phyloP scores from a whole-genome alignment of 2,113 vertebrate species.

The Rhabdomys dilectus region DNA sequence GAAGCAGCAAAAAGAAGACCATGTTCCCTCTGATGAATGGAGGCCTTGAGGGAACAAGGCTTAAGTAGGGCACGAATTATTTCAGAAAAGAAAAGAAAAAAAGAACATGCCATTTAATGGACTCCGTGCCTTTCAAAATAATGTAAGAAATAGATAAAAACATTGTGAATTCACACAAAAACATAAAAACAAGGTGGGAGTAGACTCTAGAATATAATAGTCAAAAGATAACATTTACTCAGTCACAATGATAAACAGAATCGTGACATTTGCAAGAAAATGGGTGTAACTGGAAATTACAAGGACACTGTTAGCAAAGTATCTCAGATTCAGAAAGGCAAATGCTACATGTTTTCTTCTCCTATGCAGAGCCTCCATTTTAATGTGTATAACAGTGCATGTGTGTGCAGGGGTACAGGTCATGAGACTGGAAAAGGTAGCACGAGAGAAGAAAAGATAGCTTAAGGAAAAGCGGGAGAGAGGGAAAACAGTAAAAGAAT shows the following conservation, averaged over 20 bases:
- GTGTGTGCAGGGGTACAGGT: background rate
- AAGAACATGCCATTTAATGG: background rate
- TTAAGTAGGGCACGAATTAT: conserved; percentile 65
- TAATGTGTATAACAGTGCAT: background rate
- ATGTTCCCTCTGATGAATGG: conserved; percentile 56
- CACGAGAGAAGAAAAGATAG: background rate
- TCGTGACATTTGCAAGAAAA: background rate
- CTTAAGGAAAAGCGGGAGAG: background rate
- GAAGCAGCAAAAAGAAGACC: conserved; percentile 64
- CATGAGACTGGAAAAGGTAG: background rate
- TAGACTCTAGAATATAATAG: conserved; percentile 36
- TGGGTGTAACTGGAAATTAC: background rate
- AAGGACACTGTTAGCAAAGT: background rate
- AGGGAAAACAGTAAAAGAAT: background rate
- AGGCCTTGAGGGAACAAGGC: background rate
- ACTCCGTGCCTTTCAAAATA: conserved; percentile 32
- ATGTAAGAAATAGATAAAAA: conserved; percentile 54
- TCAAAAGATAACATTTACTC: conserved; percentile 29
- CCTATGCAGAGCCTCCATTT: background rate
- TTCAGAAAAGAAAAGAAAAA: conserved; percentile 41
- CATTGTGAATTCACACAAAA: conserved; percentile 41
- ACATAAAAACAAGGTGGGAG: background rate
- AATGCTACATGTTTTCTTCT: background rate
- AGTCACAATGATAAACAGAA: background rate
- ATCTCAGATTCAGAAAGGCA: background rate